phyloP scores from a whole-genome alignment of 2,113 vertebrate species.

The Cettia cetti region DNA sequence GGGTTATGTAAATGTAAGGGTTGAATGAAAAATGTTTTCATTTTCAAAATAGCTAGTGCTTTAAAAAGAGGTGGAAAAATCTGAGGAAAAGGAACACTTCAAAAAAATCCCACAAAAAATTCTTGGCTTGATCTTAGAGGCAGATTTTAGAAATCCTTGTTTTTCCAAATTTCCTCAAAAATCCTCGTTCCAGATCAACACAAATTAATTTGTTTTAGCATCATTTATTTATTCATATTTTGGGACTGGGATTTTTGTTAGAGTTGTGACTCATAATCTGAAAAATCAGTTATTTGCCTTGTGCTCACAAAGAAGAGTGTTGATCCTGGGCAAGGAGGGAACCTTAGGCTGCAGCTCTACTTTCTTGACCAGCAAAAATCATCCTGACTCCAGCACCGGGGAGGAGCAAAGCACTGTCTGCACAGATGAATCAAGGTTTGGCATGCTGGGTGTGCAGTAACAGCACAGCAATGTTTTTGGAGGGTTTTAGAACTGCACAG shows the following conservation, averaged over 20 bases:
- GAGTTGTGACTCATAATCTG: background rate
- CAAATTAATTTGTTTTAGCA: background rate
- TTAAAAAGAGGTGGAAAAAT: background rate
- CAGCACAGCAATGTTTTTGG: background rate
- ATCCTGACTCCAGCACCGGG: fast-evolving
- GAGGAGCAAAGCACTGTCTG: background rate
- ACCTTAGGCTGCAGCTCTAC: background rate
- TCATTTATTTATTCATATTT: background rate
- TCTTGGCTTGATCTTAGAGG: background rate
- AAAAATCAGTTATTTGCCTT: background rate
- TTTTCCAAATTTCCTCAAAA: background rate
- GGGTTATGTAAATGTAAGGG: background rate
- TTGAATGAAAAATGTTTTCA: background rate
- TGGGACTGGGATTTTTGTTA: background rate
- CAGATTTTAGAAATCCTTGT: background rate
- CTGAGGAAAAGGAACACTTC: background rate
- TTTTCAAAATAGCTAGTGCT: background rate
- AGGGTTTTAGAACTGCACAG: background rate
- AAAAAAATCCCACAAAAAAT: background rate
- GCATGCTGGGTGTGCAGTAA: background rate
- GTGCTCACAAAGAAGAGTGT: fast-evolving
- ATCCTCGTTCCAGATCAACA: background rate
- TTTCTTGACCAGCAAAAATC: background rate
- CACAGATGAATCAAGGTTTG: background rate
- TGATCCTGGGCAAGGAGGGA: background rate